Percentiles rank a stretch among this genome's conserved stretches.
Evolutionary conservation across 2,113 vertebrate species (phyloP).

Genomic region (Sander lucioperca): DNA sequence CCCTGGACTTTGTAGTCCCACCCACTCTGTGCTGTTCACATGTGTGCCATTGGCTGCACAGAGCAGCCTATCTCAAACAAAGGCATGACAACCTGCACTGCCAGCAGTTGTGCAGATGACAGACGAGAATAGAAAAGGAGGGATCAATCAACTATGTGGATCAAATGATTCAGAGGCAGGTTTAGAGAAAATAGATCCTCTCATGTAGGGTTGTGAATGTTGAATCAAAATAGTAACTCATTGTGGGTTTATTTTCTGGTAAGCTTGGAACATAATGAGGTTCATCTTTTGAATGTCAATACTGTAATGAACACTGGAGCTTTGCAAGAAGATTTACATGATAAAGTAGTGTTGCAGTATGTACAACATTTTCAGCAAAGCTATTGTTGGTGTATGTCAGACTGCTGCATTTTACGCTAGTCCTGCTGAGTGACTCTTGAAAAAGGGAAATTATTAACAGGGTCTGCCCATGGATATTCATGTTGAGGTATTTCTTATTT

Average conservation of each 20-base stretch:
- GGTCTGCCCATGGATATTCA: not conserved
- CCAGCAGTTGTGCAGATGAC: conserved; percentile 21
- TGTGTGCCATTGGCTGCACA: conserved; percentile 25
- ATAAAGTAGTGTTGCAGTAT: not conserved
- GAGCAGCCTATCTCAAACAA: conserved; percentile 4
- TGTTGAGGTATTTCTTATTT: not conserved
- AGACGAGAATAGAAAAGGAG: conserved; percentile 35
- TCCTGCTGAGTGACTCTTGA: not conserved
- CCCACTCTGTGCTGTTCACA: conserved; percentile 3
- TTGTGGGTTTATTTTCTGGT: conserved; percentile 4
- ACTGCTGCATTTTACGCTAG: not conserved
- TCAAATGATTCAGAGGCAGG: conserved; percentile 52
- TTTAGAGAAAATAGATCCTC: conserved; percentile 14
- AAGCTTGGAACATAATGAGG: not conserved
- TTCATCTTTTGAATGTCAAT: conserved; percentile 2
- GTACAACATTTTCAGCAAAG: not conserved
- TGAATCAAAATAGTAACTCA: not conserved
- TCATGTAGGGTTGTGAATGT: conserved; percentile 2
- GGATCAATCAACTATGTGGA: conserved; percentile 54
- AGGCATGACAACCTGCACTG: conserved; percentile 14
- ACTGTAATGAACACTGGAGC: not conserved
- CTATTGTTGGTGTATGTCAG: not conserved
- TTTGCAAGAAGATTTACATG: not conserved
- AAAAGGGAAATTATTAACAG: not conserved
- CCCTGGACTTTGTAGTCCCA: not conserved